Evolutionary conservation across 1,140 invertebrate species (phyloP), one percentile per base, ranked within the genome.

Genomic region (Drosophila serrata): DNA sequence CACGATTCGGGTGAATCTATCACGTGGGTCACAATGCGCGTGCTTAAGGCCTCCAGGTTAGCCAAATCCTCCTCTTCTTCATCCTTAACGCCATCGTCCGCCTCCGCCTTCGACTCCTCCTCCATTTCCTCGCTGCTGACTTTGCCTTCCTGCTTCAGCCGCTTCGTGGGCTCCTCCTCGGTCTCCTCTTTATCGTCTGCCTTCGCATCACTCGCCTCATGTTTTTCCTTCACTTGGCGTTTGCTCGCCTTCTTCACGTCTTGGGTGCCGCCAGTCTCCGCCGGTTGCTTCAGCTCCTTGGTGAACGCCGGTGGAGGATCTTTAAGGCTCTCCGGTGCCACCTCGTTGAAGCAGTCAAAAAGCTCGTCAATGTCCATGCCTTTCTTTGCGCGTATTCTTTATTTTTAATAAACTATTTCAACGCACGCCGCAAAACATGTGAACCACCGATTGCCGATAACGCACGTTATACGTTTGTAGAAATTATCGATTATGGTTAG

Each of bases 1-100:
- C 98, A 99, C 4, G 96, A 96, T 88, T 98, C 97, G 17, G 97
- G 94, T 9, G 97, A 97, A 75, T 99, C 97, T 65, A 99, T 95
- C 13, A 95, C 96, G 92, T 98, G 97, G 39, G 99, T 95, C 70
- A 96, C 95, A 69, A 99, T 97, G 73, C 96, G 94, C 22, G 95
- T 93, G 6, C 80, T 76, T 15, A 93, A 53, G 11, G 90, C 80
- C 40, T 92, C 90, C 9, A 92, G 33, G 3, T 59, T 93, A 6
- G 93, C 93, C 1, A 93, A 74, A 56, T 94, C 93, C 5, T 91
- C 81, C 17, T 40, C 8, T 12, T 69, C 63, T 6, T 70, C 57
- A 5, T 39, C 15, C 0, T 55, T 43, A 0, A 51, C 57, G 0
- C 76, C 51, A 13, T 46, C 58, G 9, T 63, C 49, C 15, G 31